Conservation (phyloP, 2,797 vertebrate genomes). For the Tapera naevia region DNA sequence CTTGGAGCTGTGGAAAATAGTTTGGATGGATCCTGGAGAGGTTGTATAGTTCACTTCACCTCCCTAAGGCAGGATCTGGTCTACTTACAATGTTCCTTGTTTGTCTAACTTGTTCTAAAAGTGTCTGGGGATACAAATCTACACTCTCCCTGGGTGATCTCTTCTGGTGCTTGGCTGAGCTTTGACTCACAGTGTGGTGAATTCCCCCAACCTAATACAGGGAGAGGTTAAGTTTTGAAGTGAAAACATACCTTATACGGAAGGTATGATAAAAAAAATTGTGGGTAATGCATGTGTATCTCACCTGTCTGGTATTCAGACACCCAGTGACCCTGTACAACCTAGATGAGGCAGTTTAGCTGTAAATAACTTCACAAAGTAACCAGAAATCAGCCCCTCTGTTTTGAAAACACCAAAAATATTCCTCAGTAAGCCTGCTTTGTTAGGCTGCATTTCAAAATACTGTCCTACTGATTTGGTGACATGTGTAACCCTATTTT, state of each 20-base stretch:
- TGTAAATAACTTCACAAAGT: slow-evolving; percentile 27
- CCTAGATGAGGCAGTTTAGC: not conserved
- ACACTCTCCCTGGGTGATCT: not conserved
- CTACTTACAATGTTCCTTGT: not conserved
- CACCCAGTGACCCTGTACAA: slow-evolving; percentile 32
- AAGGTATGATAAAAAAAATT: not conserved
- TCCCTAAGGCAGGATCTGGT: not conserved
- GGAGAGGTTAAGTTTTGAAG: not conserved
- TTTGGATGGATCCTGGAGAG: not conserved
- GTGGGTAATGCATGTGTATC: not conserved
- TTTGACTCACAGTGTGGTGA: slow-evolving; percentile 18
- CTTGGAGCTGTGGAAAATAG: not conserved
- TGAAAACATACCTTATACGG: slow-evolving; percentile 11
- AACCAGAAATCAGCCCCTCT: not conserved
- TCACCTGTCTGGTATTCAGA: slow-evolving; percentile 71
- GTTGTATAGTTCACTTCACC: not conserved
- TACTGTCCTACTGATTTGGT: not conserved
- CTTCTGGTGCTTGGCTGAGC: not conserved
- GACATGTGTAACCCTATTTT: not conserved
- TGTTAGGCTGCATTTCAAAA: not conserved
- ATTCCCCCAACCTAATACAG: not conserved
- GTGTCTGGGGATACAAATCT: not conserved
- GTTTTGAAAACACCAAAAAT: not conserved
- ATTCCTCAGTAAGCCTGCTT: not conserved
- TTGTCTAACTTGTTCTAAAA: slow-evolving; percentile 12